Percentiles rank a stretch among this genome's conserved stretches.
Conservation (phyloP, 1,140 invertebrate genomes). For the Bombus waltoni region DNA sequence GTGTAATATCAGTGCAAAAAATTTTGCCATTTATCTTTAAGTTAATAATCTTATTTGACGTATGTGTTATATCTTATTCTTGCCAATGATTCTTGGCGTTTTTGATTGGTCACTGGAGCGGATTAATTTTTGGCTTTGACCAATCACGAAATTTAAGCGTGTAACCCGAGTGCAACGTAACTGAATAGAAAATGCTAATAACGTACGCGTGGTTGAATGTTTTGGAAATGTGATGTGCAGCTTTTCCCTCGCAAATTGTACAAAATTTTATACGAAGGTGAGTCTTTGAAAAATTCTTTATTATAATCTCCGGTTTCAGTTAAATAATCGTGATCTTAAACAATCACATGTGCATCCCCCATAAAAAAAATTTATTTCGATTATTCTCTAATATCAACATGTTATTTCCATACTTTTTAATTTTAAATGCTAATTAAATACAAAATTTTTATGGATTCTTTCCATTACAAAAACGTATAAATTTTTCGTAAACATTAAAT, state of each 20-base stretch:
- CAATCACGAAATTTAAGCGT: slow-evolving; percentile 25
- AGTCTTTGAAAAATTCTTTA: not conserved
- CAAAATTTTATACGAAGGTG: not conserved
- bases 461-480: not conserved
- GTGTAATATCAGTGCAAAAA: not conserved
- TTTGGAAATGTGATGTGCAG: slow-evolving; percentile 15
- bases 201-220: slow-evolving; percentile 16
- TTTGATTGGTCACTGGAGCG: slow-evolving; percentile 14
- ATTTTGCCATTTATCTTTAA: not conserved
- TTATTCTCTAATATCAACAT: not conserved
- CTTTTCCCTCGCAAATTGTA: not conserved
- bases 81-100: not conserved
- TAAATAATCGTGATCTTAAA: not conserved
- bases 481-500: slow-evolving; percentile 7
- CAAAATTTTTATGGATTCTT: not conserved
- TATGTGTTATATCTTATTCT: not conserved
- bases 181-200: slow-evolving; percentile 41
- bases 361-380: slow-evolving; percentile 18
- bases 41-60: not conserved
- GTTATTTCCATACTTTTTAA: slow-evolving; percentile 1
- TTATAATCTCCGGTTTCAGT: not conserved
- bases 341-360: not conserved
- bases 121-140: slow-evolving; percentile 32
- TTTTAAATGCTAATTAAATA: not conserved
- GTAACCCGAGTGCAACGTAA: slow-evolving; percentile 12